Evolutionary conservation across 2,888 invertebrate species (phyloP).

Genomic region (Tetropium fuscum): DNA sequence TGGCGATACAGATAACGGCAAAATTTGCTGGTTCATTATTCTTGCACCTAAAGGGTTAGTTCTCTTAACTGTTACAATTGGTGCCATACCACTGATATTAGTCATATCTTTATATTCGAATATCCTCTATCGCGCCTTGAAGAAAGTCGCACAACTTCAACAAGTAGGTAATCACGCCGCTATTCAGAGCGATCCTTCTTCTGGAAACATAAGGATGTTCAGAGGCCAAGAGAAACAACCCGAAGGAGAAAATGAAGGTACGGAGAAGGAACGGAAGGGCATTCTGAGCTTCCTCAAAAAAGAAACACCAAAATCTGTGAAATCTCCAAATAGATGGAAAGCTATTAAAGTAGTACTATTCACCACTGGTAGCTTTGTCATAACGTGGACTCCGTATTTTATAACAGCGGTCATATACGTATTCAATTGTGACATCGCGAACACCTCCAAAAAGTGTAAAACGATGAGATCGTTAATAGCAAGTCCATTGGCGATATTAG

Average conservation of each 20-base stretch:
- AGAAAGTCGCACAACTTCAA: constrained; percentile 67
- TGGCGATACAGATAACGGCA: constrained; percentile 67
- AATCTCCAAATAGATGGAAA: constrained; percentile 69
- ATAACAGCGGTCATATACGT: constrained; percentile 70
- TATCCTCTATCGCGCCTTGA: constrained; percentile 71
- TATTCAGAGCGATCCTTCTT: constrained; percentile 28
- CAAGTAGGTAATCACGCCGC: constrained; percentile 24
- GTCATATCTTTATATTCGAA: constrained; percentile 70
- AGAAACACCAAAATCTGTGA: constrained; percentile 38
- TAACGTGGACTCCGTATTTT: constrained; percentile 76
- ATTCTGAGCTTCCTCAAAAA: constrained; percentile 46
- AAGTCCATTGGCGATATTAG: constrained; percentile 72
- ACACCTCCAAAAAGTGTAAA: constrained; percentile 63
- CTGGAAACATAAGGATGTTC: constrained; percentile 47
- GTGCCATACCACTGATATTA: constrained; percentile 68
- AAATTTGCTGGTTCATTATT: constrained; percentile 71
- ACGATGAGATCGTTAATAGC: constrained; percentile 68
- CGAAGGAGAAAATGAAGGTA: constrained; percentile 12
- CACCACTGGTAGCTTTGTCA: constrained; percentile 72
- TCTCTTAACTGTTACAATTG: constrained; percentile 69
- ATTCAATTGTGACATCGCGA: constrained; percentile 52
- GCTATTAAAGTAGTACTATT: constrained; percentile 74
- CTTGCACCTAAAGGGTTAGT: constrained; percentile 70
- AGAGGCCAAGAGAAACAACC: constrained; percentile 43
- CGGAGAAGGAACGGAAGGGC: constrained; percentile 30